Conservation (phyloP, 2,113 vertebrate species). For the Psephotus haematonotus region DNA sequence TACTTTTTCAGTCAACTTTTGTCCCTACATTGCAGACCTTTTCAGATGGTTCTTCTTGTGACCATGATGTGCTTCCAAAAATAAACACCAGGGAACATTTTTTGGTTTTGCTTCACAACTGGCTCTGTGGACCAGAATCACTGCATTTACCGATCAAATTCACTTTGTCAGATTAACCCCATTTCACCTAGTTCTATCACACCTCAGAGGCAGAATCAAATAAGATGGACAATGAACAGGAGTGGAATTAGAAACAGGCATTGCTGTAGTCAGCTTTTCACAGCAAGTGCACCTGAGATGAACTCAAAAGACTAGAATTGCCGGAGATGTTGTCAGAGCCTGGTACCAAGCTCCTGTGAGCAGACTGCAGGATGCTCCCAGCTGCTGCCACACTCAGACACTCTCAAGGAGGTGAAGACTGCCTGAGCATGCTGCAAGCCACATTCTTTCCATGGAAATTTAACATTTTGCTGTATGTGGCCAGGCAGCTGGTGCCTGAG, state of each 20-base stretch:
- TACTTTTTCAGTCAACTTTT: background rate
- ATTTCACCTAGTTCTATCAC: background rate
- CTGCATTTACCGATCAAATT: background rate
- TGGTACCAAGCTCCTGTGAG: background rate
- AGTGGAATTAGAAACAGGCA: background rate
- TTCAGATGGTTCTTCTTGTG: background rate
- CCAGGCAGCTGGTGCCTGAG: background rate
- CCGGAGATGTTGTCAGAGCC: background rate
- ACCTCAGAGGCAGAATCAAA: background rate
- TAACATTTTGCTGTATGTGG: background rate
- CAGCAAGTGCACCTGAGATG: background rate
- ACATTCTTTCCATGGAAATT: background rate
- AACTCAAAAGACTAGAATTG: background rate
- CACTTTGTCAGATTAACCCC: background rate
- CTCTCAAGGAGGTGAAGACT: background rate
- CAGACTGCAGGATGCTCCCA: background rate
- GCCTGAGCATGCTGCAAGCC: background rate
- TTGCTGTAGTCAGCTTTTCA: background rate
- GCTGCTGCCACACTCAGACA: background rate
- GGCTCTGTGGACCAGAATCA: background rate
- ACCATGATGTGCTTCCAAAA: background rate
- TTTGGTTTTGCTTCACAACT: background rate
- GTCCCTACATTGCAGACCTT: background rate
- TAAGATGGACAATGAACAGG: background rate
- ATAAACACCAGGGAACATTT: background rate